Evolutionary conservation across 2,113 vertebrate genomes (phyloP).

Genomic region (Sitta europaea): DNA sequence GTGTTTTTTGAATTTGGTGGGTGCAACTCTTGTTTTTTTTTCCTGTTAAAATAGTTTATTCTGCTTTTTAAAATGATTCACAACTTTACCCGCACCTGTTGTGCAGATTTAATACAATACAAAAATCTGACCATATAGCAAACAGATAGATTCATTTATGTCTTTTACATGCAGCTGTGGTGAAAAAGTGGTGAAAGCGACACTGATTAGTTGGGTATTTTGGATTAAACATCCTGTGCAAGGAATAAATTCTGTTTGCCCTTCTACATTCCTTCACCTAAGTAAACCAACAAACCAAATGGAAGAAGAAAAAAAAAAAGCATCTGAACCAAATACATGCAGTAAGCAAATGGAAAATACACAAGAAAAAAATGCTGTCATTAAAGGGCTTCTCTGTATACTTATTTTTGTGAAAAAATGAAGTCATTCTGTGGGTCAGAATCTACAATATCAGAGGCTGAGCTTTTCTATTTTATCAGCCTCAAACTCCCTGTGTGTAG

Average conservation of each 20-base stretch:
- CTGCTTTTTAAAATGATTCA: background rate
- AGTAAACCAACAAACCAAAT: slow-evolving; percentile 1
- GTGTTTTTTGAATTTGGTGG: background rate
- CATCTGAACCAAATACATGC: background rate
- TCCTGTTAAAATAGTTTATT: slow-evolving; percentile 28
- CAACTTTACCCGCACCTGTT: background rate
- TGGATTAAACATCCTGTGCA: background rate
- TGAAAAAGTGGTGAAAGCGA: background rate
- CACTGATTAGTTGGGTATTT: background rate
- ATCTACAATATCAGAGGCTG: background rate
- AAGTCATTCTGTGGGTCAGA: background rate
- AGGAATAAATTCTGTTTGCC: slow-evolving; percentile 21
- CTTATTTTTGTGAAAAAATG: background rate
- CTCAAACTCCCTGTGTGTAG: background rate
- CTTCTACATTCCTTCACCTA: slow-evolving; percentile 13
- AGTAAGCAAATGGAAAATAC: background rate
- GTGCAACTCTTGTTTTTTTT: background rate
- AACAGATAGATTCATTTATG: background rate
- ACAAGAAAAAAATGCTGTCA: background rate
- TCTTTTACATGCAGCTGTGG: background rate
- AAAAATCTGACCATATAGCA: background rate
- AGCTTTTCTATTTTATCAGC: background rate
- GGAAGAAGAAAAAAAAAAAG: background rate
- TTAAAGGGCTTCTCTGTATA: background rate
- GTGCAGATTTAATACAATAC: background rate